Base-by-base conservation (phyloP, 2,797 vertebrate genomes). In the Anas acuta region DNA sequence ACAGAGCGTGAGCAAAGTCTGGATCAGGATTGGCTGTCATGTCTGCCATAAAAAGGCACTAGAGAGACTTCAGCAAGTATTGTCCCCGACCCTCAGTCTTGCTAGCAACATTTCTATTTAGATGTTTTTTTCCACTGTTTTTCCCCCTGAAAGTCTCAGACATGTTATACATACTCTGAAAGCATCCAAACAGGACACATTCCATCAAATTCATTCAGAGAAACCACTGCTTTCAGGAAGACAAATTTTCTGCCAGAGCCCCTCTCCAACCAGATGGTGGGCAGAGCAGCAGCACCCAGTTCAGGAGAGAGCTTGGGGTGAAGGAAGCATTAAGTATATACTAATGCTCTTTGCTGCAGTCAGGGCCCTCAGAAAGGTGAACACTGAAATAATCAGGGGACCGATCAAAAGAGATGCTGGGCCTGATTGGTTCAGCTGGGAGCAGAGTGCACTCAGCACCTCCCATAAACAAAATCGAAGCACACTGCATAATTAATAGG, bases 1-100 rank as follows among this genome's bases (percentile, higher is more conserved):
- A 97, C 98, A 98, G 98, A 98, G 97, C 96, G 95, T 98, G 98
- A 98, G 98, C 98, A 98, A 98, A 98, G 98, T 98, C 98, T 98
- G 98, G 98, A 98, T 98, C 97, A 98, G 98, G 98, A 98, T 98
- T 98, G 98, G 98, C 98, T 98, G 98, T 98, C 98, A 98, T 98
- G 98, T 98, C 98, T 98, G 98, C 98, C 98, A 98, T 49, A 97
- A 97, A 98, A 98, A 97, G 97, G 97, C 98, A 98, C 95, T 98
- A 98, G 97, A 97, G 97, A 98, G 97, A 97, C 97, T 97, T 97
- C 98, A 98, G 98, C 98, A 98, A 98, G 98, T 98, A 98, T 97
- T 98, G 97, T 97, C 97, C 97, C 97, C 97, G 95, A 96, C 96
- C 96, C 95, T 1, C 18, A 95, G 91, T 96, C 90, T 96, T 95